Evolutionary conservation across 2,113 vertebrate genomes (phyloP).

Genomic region (Halcyon malimbica): DNA sequence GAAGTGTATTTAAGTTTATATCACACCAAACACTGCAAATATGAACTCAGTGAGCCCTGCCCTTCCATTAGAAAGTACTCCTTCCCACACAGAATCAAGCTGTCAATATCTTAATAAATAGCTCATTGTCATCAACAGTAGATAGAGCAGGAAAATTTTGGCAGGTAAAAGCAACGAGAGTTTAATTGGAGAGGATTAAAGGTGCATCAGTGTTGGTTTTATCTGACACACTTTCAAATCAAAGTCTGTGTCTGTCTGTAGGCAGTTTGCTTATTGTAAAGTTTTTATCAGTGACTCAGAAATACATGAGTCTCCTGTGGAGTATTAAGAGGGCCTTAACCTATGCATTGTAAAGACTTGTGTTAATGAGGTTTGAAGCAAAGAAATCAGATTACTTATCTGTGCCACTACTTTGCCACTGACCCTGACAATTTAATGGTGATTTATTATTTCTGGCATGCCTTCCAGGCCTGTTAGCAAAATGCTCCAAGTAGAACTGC

Average conservation of each 20-base stretch:
- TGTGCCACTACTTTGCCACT: constrained; percentile 10
- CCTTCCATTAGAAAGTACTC: neutral
- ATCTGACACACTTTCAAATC: constrained; percentile 1
- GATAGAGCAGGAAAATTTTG: neutral
- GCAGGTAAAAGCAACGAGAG: neutral
- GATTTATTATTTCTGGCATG: constrained; percentile 47
- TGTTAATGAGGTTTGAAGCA: constrained; percentile 22
- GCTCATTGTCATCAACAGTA: neutral
- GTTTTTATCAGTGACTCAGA: constrained; percentile 34
- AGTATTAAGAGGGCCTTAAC: constrained; percentile 17
- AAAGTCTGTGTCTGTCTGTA: neutral
- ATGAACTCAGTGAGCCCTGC: neutral
- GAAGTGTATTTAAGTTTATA: neutral
- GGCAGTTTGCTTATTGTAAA: neutral
- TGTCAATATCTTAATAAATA: constrained; percentile 13
- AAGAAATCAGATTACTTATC: constrained; percentile 47
- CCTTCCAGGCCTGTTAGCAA: constrained; percentile 15
- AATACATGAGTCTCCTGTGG: neutral
- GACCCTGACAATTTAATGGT: constrained; percentile 29
- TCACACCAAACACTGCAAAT: neutral
- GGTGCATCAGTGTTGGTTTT: constrained; percentile 14
- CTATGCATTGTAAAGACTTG: constrained; percentile 26
- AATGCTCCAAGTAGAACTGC: neutral
- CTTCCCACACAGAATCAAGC: neutral
- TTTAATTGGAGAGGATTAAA: constrained; percentile 38